These are phyloP conservation scores for Tetragonula clypearis DNA, from an alignment of 1,140 invertebrate species.

Conservation along the genomic window DNA sequence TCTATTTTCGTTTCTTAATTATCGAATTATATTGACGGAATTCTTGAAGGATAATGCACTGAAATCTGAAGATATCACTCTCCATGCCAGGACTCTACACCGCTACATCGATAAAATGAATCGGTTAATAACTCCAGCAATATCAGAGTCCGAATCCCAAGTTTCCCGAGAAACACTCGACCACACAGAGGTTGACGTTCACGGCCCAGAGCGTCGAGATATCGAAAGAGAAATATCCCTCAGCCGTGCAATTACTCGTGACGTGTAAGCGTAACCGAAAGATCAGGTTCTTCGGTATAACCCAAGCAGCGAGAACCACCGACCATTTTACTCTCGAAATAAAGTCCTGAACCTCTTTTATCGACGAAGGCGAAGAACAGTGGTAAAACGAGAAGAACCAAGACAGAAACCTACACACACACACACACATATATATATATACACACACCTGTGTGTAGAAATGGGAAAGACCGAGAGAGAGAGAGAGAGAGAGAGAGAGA, in stretches of 20 bases:
- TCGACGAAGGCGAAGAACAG: constrained; percentile 15
- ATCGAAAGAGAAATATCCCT: constrained; percentile 46
- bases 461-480: background rate
- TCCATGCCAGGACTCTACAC: too few species aligned
- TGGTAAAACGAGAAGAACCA: background rate
- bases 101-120: too few species aligned
- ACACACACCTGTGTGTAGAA: background rate
- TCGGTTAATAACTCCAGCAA: background rate
- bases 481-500: constrained; percentile 16
- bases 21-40: background rate
- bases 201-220: background rate
- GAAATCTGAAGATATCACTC: too few species aligned
- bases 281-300: constrained; percentile 28
- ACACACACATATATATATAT: too few species aligned
- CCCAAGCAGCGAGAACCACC: background rate
- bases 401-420: constrained; percentile 10
- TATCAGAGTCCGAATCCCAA: background rate
- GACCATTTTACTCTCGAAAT: constrained; percentile 45
- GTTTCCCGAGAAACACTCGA: background rate
- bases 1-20: background rate
- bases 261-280: constrained; percentile 51
- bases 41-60: too few species aligned
- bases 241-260: constrained; percentile 49
- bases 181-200: background rate
- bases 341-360: constrained; percentile 46